Evolutionary conservation across 30 jellyfish, hydroid and myxozoan genomes (phyloP).

Genomic region (Hydractinia echinata): DNA sequence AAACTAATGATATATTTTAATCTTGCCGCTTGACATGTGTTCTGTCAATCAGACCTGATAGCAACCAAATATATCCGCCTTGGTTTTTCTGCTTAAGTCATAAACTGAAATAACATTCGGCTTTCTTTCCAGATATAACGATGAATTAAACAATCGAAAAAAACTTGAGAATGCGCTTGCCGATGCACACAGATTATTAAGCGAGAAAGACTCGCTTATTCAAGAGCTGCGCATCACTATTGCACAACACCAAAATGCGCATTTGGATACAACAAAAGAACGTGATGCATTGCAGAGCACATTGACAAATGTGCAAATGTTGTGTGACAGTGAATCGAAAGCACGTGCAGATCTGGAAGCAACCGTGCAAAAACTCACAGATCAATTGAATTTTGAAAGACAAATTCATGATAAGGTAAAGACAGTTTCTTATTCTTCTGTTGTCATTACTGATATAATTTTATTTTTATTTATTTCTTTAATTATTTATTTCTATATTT

Average conservation of each 20-base stretch:
- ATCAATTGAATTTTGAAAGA: slow-evolving; percentile 69
- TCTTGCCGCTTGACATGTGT: no score
- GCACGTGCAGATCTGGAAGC: slow-evolving; percentile 68
- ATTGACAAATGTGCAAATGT: slow-evolving; percentile 38
- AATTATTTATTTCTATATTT: not conserved
- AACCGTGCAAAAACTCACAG: slow-evolving; percentile 56
- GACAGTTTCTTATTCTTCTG: not conserved
- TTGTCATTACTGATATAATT: not conserved
- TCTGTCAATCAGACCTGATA: no score
- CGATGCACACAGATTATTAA: slow-evolving; percentile 79
- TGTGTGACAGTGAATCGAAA: slow-evolving; percentile 70
- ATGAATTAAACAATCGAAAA: slow-evolving; percentile 55
- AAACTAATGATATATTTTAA: no score
- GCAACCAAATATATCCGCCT: no score
- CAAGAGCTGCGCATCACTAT: slow-evolving; percentile 63
- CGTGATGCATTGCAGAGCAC: slow-evolving; percentile 64
- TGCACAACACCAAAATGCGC: slow-evolving; percentile 90
- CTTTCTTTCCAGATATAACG: slow-evolving; percentile 48
- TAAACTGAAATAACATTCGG: no score
- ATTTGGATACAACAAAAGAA: slow-evolving; percentile 73
- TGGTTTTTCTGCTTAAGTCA: no score
- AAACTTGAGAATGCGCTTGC: slow-evolving; percentile 83
- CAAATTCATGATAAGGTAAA: slow-evolving; percentile 72
- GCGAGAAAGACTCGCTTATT: slow-evolving; percentile 64
- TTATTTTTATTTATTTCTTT: not conserved